phyloP scores from a whole-genome alignment of 2,797 vertebrate species.

The Spheniscus humboldti region DNA sequence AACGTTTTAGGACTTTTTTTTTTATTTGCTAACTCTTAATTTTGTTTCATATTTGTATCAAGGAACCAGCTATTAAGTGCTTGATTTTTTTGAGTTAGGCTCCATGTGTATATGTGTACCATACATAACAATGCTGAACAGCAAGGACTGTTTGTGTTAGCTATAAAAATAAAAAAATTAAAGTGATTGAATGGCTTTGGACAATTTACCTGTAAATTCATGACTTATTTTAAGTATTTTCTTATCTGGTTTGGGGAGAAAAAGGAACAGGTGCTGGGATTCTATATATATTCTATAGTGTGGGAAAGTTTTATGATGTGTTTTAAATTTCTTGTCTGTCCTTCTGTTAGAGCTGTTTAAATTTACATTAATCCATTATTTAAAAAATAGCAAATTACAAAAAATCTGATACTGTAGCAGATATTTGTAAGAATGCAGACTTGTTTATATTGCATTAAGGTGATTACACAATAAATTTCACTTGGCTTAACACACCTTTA shows the following conservation, averaged over 20 bases:
- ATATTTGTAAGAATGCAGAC: neutral
- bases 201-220: neutral
- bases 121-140: neutral
- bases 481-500: neutral
- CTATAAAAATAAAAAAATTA: neutral
- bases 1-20: neutral
- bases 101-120: fast-evolving
- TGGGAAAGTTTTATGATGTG: neutral
- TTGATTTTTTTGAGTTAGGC: neutral
- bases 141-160: neutral
- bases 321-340: neutral
- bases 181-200: neutral
- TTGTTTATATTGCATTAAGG: neutral
- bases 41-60: neutral
- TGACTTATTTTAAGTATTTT: neutral
- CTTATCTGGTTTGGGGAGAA: neutral
- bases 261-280: neutral
- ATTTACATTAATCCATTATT: neutral
- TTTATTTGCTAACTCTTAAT: neutral
- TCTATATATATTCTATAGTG: neutral
- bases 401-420: neutral
- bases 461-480: neutral
- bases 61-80: neutral
- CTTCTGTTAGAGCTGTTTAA: neutral
- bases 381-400: neutral